Base-by-base conservation (phyloP, 2,113 vertebrate species). In the Hassar affinis region DNA sequence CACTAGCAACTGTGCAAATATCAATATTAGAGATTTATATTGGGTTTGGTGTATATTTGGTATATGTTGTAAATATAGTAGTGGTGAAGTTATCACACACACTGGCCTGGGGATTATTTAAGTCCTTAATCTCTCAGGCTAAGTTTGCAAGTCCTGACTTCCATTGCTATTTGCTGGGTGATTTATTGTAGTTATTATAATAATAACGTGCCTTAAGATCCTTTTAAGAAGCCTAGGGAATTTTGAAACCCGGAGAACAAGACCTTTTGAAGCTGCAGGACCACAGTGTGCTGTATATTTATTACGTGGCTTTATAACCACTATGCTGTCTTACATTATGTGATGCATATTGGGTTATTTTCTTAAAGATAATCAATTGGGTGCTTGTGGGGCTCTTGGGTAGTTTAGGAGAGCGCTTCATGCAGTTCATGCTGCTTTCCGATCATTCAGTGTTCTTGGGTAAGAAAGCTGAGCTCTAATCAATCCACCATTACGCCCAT, bases 401-500 rank as follows among this genome's bases (percentile, higher is more conserved):
- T 27, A 68, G 49, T 66, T n/a, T 30, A 56, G 49, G n/a, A 64
- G 12, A 56, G 49, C 61, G n/a, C 30, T 77, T 18, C n/a, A n/a
- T 27, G 49, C 42, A 82, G 69, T 33, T 83, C 27, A n/a, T 49
- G 57, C 71, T 33, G 38, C 69, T 82, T 47, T 64, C 81, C 42
- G 18, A 75, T 51, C 56, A 25, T 47, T 62, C 45, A 22, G 5
- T 82, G 25, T 49, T 74, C 52, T 83, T 45, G 6, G 17, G 64
- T 56, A 56, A 81, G 80, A 81, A 72, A 76, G 42, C 56, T 76
- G 47, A 78, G 61, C 82, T 78, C 35, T 4, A 71, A 78, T 84
- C 82, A 84, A 78, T 84, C 22, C 33, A 18, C 25, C 75, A 78
- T 84, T 84, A 33, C 0, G 9, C 22, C 35, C 51, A 78, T 84